These are phyloP conservation scores for Automeris io DNA, from an alignment of 2,888 invertebrate species.

Conservation along the genomic window DNA sequence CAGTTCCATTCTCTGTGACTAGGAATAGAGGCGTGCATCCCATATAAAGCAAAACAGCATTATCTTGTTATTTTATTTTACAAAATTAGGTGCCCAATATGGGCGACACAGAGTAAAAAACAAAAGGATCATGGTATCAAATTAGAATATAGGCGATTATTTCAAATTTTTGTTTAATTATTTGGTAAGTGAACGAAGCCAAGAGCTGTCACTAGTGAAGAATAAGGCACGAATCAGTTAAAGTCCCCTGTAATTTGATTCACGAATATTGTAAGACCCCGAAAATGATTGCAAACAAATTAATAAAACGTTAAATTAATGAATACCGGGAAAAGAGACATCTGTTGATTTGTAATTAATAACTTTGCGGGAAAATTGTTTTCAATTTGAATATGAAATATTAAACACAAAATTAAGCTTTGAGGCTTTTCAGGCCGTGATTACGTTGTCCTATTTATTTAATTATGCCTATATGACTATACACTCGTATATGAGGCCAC, in stretches of 20 bases:
- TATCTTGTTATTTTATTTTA: not conserved
- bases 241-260: too few relatives aligned
- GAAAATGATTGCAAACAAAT: not conserved
- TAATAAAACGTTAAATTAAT: conserved; percentile 4
- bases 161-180: not conserved
- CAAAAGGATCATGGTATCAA: not conserved
- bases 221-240: too few relatives aligned
- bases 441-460: not conserved
- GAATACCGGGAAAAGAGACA: conserved; percentile 20
- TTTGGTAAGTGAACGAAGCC: not conserved
- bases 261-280: too few relatives aligned
- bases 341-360: conserved; percentile 47
- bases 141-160: not conserved
- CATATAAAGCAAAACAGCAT: too few relatives aligned
- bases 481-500: too few relatives aligned
- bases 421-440: not conserved
- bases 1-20: too few relatives aligned
- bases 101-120: too few relatives aligned
- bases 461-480: too few relatives aligned
- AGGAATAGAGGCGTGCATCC: too few relatives aligned
- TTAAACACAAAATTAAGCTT: conserved; percentile 2
- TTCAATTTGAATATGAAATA: conserved; percentile 20
- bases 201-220: too few relatives aligned
- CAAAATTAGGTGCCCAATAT: too few relatives aligned
- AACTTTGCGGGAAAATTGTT: conserved; percentile 38